Base-by-base conservation (phyloP, 1,140 invertebrate species). In the Aphelenchoides fujianensis region DNA sequence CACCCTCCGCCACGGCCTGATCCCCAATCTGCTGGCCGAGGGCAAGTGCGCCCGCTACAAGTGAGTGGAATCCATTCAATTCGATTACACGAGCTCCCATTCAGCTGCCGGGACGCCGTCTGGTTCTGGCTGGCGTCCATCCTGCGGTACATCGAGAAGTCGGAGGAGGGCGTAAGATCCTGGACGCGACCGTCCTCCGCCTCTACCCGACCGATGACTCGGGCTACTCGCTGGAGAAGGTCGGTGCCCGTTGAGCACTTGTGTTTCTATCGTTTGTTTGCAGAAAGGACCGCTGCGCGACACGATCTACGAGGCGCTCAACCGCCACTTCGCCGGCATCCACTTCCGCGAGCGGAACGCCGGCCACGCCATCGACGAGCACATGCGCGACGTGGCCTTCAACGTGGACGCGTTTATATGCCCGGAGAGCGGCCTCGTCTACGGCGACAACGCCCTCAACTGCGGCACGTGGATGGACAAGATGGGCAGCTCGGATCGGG, bases 401-500 rank as follows among this genome's bases (percentile, higher is more conserved):
- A 93, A 94, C 83, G 91, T 92, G 85, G 90, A 92, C 84, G 91
- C 94, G 80, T 93, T 93, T 23, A 89, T 98, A 28, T 89, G 94
- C 86, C 90, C 91, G 52, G 89, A 92, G 34, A 96, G 93, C 27
- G 95, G 95, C 2, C 97, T 98, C 86, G 91, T 97, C 2, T 94
- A 90, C 86, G 96, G 96, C 54, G 96, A 96, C 34, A 98, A 96
- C 87, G 89, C 90, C 70, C 90, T 89, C 78, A 99, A 98, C 86
- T 97, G 94, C 86, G 96, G 96, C 27, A 98, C 96, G 1, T 99
- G 96, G 96, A 98, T 98, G 96, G 96, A 99, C 85, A 99, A 98
- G 88, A 98, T 98, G 96, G 96, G 96, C 93, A 94, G 92, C 3
- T 95, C 93, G 2, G 90, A 91, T 34, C 90, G 90, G 79, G 93